Conservation (phyloP, 1,140 invertebrate species). For the Caenorhabditis remanei region DNA sequence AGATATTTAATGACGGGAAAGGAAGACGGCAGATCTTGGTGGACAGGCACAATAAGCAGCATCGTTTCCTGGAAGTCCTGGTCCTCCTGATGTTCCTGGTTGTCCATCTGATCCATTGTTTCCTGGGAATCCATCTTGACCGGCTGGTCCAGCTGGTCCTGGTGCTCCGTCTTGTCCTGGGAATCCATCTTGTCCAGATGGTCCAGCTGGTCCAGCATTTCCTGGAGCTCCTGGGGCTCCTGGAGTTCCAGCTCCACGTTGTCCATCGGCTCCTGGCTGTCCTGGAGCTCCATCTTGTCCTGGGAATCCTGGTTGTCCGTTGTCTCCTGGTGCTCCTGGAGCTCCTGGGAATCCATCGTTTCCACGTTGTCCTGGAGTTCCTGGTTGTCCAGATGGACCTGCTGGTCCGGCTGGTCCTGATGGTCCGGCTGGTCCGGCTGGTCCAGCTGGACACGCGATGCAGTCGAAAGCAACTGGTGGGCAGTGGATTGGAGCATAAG, state of each 20-base stretch:
- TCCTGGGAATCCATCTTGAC: slow-evolving; percentile 48
- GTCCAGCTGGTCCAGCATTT: slow-evolving; percentile 58
- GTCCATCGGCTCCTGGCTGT: slow-evolving; percentile 61
- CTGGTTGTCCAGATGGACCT: slow-evolving; percentile 55
- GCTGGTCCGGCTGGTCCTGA: slow-evolving; percentile 26
- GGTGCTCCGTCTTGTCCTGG: slow-evolving; percentile 54
- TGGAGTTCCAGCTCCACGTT: slow-evolving; percentile 59
- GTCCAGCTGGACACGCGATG: slow-evolving; percentile 50
- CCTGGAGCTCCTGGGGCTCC: slow-evolving; percentile 56
- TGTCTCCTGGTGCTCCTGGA: slow-evolving; percentile 40
- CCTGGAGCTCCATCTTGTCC: slow-evolving; percentile 58
- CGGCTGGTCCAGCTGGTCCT: slow-evolving; percentile 52
- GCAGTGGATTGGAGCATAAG: slow-evolving; percentile 50
- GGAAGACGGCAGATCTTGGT: slow-evolving; percentile 49
- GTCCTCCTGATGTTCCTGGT: slow-evolving; percentile 51
- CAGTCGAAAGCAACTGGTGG: background rate
- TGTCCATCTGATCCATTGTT: slow-evolving; percentile 54
- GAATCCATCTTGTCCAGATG: slow-evolving; percentile 57
- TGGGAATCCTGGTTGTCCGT: slow-evolving; percentile 57
- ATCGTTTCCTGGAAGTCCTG: slow-evolving; percentile 54
- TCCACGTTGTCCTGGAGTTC: slow-evolving; percentile 51
- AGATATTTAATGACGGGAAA: slow-evolving; percentile 19
- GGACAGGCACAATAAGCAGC: slow-evolving; percentile 57
- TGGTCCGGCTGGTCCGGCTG: slow-evolving; percentile 52
- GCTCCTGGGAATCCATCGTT: slow-evolving; percentile 54